phyloP scores from a whole-genome alignment of 2,797 vertebrate genomes.

The Sebastes flavidus region DNA sequence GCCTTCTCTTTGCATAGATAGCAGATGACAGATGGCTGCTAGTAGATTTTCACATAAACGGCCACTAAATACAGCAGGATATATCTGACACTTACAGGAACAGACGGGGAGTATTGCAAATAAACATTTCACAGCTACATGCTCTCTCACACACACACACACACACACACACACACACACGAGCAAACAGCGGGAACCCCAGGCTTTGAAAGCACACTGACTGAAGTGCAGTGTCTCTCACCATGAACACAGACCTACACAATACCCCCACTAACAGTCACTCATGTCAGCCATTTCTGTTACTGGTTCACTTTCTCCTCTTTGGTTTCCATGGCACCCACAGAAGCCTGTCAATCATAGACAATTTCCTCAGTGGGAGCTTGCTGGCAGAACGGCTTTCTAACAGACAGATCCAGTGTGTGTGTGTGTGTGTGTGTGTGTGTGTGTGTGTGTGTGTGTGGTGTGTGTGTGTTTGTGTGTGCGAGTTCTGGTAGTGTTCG shows the following conservation, averaged over 20 bases:
- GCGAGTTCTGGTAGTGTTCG: background rate
- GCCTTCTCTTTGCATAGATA: conserved; percentile 69
- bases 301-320: conserved; percentile 17
- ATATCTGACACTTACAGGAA: conserved; percentile 57
- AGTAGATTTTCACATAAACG: conserved; percentile 59
- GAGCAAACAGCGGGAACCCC: conserved; percentile 38
- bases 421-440: background rate
- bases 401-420: background rate
- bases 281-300: conserved; percentile 40
- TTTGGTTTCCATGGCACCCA: conserved; percentile 50
- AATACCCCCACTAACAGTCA: conserved; percentile 30
- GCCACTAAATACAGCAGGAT: conserved; percentile 64
- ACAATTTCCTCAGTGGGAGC: conserved; percentile 27
- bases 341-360: conserved; percentile 41
- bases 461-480: background rate
- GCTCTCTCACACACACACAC: background rate
- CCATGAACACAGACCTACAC: conserved; percentile 15
- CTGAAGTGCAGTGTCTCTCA: conserved; percentile 17
- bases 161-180: background rate
- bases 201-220: conserved; percentile 29
- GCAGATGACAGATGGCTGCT: conserved; percentile 68
- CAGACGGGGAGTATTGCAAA: conserved; percentile 59
- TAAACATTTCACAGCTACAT: conserved; percentile 65
- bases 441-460: background rate
- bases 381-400: background rate